These are phyloP conservation scores for Episyrphus balteatus DNA, from an alignment of 1,140 invertebrate species.

Conservation along the genomic window DNA sequence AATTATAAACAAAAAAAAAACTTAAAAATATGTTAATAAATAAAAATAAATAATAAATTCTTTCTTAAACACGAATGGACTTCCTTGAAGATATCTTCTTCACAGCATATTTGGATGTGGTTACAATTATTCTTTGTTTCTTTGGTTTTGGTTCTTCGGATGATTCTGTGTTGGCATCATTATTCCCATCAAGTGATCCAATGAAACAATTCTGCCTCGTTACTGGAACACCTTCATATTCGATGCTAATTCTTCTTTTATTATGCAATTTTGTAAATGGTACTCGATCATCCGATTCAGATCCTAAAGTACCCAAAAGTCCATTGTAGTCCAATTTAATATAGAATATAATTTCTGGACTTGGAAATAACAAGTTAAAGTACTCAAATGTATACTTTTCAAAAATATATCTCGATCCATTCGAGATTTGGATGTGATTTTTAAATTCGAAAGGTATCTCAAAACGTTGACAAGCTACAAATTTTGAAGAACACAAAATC, in stretches of 20 bases:
- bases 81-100: too few relatives aligned
- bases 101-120: too few relatives aligned
- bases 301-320: conserved; percentile 1
- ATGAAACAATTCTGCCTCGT: conserved; percentile 28
- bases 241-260: not conserved
- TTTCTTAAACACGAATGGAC: too few relatives aligned
- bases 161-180: too few relatives aligned
- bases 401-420: conserved; percentile 23
- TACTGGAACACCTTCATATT: conserved; percentile 20
- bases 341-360: conserved; percentile 21
- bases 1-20: too few relatives aligned
- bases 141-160: too few relatives aligned
- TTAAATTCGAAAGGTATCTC: conserved; percentile 12
- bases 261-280: conserved; percentile 3
- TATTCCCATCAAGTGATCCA: conserved; percentile 7
- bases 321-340: conserved; percentile 20
- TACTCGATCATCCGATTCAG: conserved; percentile 5
- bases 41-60: too few relatives aligned
- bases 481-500: not conserved
- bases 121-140: too few relatives aligned
- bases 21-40: too few relatives aligned
- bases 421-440: conserved; percentile 16
- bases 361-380: conserved; percentile 25
- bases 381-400: conserved; percentile 24
- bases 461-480: conserved; percentile 15